Base-by-base conservation (phyloP, 2,797 vertebrate species). In the Vireo griseus region DNA sequence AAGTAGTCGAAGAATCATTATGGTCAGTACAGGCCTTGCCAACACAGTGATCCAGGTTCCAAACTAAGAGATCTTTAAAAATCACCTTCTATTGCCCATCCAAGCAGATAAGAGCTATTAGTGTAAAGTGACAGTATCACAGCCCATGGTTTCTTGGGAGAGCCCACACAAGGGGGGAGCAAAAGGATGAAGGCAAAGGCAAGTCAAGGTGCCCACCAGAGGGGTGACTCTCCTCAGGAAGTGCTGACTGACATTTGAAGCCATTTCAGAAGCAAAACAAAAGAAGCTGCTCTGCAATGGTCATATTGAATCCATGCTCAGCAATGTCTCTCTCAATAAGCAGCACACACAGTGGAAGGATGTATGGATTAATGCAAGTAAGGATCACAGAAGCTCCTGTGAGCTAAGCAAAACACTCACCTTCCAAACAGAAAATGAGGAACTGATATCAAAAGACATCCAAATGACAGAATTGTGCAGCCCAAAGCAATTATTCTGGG, bases 351-450 rank as follows among this genome's bases (percentile, higher is more conserved):
- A 35, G 44, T 3, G 37, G 8, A 22, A 75, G 51, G 48, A 65
- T 45, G 40, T 16, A 7, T 1, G 5, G 15, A 21, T 57, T 42
- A 50, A 42, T 11, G 25, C 29, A 63, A 13, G 9, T 12, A 29
- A 61, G 26, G 16, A 37, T 5, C 31, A 66, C 15, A 86, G 78
- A n/a, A 62, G 11, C 51, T 84, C 28, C 55, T 44, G 48, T 10
- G 20, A 78, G 16, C 7, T 63, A 28, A 90, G 28, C 31, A 75
- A 58, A 83, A 74, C 77, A 93, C 98, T 96, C 96, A 99, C 99
- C 97, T 98, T 96, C 98, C 98, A 90, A 98, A 98, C 13, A 99
- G 97, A 90, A 99, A 99, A 95, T 99, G 98, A 69, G 99, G 99
- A 95, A 98, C 96, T 13, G 98, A 98, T 50, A 98, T 98, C 88